These are phyloP conservation scores for Hermaeophaga mercurialis DNA, from an alignment of 2,888 invertebrate genomes.

Conservation along the genomic window DNA sequence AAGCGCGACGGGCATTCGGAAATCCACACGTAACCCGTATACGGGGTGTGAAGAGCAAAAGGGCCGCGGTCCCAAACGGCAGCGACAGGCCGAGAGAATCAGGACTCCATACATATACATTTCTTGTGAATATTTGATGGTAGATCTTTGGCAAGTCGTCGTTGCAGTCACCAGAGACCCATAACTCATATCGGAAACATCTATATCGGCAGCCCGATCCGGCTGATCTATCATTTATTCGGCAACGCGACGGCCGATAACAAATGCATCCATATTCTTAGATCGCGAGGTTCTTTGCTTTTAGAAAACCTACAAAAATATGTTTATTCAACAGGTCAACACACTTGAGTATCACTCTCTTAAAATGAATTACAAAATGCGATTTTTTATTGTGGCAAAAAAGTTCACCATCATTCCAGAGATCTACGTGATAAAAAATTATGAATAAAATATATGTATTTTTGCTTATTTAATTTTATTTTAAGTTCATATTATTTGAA, in stretches of 20 bases:
- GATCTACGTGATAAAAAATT: too few relatives aligned
- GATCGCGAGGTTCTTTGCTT: too few relatives aligned
- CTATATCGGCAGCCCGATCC: conserved; percentile 56
- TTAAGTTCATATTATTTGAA: too few relatives aligned
- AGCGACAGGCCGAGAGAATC: neutral
- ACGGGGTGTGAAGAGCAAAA: conserved; percentile 23
- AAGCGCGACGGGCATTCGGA: conserved; percentile 1
- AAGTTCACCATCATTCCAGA: too few relatives aligned
- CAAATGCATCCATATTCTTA: conserved; percentile 17
- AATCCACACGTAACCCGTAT: conserved; percentile 23
- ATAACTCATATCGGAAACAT: conserved; percentile 58
- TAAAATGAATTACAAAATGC: too few relatives aligned
- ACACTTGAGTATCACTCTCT: too few relatives aligned
- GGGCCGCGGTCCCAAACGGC: conserved; percentile 9
- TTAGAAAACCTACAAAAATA: too few relatives aligned
- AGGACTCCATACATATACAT: conserved; percentile 43
- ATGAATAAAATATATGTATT: too few relatives aligned
- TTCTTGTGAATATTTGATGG: conserved; percentile 56
- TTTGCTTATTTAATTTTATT: too few relatives aligned
- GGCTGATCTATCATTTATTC: conserved; percentile 50
- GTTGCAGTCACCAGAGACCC: conserved; percentile 54
- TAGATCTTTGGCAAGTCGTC: conserved; percentile 57
- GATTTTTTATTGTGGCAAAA: too few relatives aligned
- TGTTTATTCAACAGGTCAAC: too few relatives aligned
- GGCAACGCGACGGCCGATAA: conserved; percentile 35